Conservation (phyloP, 2,113 vertebrate species). For the Oryzias woworae region DNA sequence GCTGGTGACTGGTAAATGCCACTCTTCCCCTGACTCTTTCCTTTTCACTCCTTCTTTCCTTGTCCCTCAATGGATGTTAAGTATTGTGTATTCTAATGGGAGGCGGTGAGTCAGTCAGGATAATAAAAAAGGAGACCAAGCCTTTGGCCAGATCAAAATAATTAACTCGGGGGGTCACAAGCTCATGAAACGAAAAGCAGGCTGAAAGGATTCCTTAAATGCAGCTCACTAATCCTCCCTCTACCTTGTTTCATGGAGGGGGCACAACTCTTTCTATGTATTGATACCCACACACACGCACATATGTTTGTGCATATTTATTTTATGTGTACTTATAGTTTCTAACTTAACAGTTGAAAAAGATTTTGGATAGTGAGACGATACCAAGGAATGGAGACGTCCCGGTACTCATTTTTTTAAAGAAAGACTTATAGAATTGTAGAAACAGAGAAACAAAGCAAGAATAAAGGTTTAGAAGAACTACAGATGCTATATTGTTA, state of each 20-base stretch:
- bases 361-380: too few species aligned
- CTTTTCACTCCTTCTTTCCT: conserved; percentile 67
- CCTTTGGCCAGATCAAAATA: conserved; percentile 84
- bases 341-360: neutral
- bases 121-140: conserved; percentile 78
- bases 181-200: conserved; percentile 80
- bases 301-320: conserved; percentile 17
- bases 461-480: too few species aligned
- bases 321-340: conserved; percentile 1
- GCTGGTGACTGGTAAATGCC: conserved; percentile 74
- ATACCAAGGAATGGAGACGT: too few species aligned
- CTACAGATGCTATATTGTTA: too few species aligned
- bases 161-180: conserved; percentile 84
- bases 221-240: conserved; percentile 76
- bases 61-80: conserved; percentile 74
- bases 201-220: conserved; percentile 72
- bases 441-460: too few species aligned
- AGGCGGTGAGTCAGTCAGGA: conserved; percentile 73
- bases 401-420: too few species aligned
- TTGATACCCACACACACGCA: conserved; percentile 56
- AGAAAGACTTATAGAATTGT: too few species aligned
- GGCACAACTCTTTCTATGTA: conserved; percentile 48
- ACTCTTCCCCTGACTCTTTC: conserved; percentile 65
- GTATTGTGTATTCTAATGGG: conserved; percentile 76
- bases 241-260: conserved; percentile 76